Conservation (phyloP, 2,888 invertebrate genomes). For the Cryptocephalus moraei region DNA sequence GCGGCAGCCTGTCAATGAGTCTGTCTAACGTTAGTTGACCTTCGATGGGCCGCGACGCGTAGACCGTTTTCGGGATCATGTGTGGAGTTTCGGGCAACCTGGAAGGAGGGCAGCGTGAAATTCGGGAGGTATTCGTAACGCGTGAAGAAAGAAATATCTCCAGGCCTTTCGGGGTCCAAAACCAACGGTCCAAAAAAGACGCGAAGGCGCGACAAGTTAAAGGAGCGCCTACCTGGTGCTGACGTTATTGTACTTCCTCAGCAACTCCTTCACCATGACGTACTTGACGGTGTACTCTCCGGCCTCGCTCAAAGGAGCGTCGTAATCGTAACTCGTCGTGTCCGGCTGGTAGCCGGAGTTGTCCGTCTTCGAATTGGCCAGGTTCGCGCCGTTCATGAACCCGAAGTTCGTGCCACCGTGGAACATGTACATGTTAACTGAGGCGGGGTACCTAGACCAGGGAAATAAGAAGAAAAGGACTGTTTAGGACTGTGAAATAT, state of each 20-base stretch:
- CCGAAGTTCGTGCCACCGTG: conserved; percentile 86
- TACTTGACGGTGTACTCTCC: conserved; percentile 86
- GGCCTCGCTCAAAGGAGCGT: conserved; percentile 80
- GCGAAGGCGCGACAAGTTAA: too few species aligned
- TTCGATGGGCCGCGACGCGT: conserved; percentile 55
- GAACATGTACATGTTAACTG: conserved; percentile 86
- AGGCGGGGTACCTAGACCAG: conserved; percentile 40
- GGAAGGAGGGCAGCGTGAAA: background rate
- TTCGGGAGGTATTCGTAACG: background rate
- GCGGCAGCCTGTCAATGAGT: conserved; percentile 18
- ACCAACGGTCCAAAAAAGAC: too few species aligned
- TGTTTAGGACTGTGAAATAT: too few species aligned
- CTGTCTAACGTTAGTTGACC: conserved; percentile 7
- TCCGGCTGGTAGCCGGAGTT: conserved; percentile 31
- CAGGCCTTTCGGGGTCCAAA: too few species aligned
- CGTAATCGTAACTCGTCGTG: conserved; percentile 48
- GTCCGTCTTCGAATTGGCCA: conserved; percentile 19
- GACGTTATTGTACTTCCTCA: conserved; percentile 27
- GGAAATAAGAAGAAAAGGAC: too few species aligned
- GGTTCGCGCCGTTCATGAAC: conserved; percentile 47
- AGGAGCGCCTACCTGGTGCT: conserved; percentile 22
- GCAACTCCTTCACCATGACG: conserved; percentile 47
- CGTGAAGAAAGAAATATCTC: too few species aligned
- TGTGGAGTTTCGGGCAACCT: conserved; percentile 58
- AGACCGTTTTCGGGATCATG: conserved; percentile 63